Evolutionary conservation across 1,140 invertebrate genomes (phyloP).

Genomic region (Meteorus sp.): DNA sequence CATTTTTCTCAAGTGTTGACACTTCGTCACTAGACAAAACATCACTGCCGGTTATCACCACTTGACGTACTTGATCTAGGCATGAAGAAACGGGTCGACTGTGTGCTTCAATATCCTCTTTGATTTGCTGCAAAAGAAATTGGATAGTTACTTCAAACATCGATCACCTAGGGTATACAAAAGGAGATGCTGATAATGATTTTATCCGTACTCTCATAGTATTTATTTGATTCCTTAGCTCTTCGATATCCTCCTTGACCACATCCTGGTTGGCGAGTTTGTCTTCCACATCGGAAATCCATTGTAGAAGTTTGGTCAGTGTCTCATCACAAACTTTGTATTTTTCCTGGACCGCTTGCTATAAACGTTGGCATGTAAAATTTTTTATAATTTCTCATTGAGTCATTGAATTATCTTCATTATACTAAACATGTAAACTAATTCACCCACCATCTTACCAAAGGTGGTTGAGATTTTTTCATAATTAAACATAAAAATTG

Average conservation of each 20-base stretch:
- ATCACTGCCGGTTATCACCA: slow-evolving; percentile 86
- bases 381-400: slow-evolving; percentile 25
- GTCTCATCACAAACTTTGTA: slow-evolving; percentile 88
- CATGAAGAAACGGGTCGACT: slow-evolving; percentile 82
- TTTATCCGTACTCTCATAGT: slow-evolving; percentile 79
- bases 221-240: slow-evolving; percentile 87
- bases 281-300: slow-evolving; percentile 85
- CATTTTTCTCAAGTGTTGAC: slow-evolving; percentile 81
- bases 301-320: slow-evolving; percentile 81
- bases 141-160: slow-evolving; percentile 15
- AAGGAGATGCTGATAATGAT: no score
- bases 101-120: slow-evolving; percentile 88
- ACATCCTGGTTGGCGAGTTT: slow-evolving; percentile 85
- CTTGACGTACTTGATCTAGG: slow-evolving; percentile 88
- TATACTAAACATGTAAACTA: slow-evolving; percentile 44
- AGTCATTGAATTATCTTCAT: background rate
- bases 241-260: slow-evolving; percentile 85
- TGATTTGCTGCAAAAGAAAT: slow-evolving; percentile 71
- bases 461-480: slow-evolving; percentile 36
- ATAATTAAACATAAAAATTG: slow-evolving; percentile 34
- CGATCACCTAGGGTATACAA: no score
- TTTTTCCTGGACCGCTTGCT: slow-evolving; percentile 94
- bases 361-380: slow-evolving; percentile 34
- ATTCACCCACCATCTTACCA: slow-evolving; percentile 48
- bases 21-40: slow-evolving; percentile 87